A percentile compares a stretch with the other conserved stretches of the same genome.
Evolutionary conservation across 2,888 invertebrate genomes (phyloP).

Genomic region (Cheilosia impressa): DNA sequence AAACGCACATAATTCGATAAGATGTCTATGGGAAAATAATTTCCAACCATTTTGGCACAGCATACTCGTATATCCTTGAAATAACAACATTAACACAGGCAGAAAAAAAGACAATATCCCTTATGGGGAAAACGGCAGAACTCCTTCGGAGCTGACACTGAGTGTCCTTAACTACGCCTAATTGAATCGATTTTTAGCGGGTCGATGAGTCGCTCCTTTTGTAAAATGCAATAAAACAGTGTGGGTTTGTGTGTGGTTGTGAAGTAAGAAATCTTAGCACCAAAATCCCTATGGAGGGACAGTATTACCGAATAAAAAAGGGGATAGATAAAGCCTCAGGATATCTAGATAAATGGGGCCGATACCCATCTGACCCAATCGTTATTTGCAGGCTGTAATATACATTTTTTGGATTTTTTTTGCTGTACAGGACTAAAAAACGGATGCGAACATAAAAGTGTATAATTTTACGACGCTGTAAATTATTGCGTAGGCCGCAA

Average conservation of each 20-base stretch:
- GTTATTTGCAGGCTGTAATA: constrained; percentile 66
- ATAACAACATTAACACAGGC: constrained; percentile 30
- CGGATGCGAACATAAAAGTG: constrained; percentile 40
- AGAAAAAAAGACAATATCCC: background rate
- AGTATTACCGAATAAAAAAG: constrained; percentile 60
- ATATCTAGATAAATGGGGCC: constrained; percentile 61
- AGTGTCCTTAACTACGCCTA: constrained; percentile 63
- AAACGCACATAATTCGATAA: constrained; percentile 70
- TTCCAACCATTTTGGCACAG: constrained; percentile 61
- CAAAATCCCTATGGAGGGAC: constrained; percentile 35
- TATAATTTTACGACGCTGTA: constrained; percentile 66
- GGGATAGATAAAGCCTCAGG: constrained; percentile 53
- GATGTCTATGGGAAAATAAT: constrained; percentile 67
- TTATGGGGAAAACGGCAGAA: constrained; percentile 39
- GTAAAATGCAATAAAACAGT: constrained; percentile 61
- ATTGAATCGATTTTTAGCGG: constrained; percentile 67
- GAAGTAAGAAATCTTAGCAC: background rate
- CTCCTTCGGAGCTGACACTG: constrained; percentile 32
- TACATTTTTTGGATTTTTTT: constrained; percentile 37
- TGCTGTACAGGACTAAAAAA: constrained; percentile 26
- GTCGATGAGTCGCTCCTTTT: constrained; percentile 40
- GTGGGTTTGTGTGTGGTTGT: constrained; percentile 2
- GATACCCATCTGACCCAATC: constrained; percentile 69
- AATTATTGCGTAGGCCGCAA: constrained; percentile 51
- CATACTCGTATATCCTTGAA: constrained; percentile 37